These are phyloP conservation scores for Rafetus swinhoei DNA, from an alignment of 2,113 vertebrate species.

Conservation along the genomic window DNA sequence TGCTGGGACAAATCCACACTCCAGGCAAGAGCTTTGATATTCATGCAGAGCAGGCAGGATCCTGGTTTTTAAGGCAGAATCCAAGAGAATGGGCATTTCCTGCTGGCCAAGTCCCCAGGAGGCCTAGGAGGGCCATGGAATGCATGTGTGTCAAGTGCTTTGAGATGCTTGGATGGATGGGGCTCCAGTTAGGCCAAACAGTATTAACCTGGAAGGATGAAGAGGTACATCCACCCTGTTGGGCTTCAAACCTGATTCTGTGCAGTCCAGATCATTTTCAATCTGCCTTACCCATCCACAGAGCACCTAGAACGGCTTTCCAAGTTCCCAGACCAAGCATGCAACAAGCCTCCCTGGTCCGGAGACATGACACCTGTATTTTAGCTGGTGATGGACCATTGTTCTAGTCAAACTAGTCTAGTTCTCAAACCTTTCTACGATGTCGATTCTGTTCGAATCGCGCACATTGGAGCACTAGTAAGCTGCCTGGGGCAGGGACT, in stretches of 20 bases:
- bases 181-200: constrained; percentile 39
- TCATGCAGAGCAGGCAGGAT: no score
- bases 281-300: background rate
- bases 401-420: background rate
- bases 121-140: constrained; percentile 61
- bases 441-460: background rate
- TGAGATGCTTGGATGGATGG: background rate
- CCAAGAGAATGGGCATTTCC: background rate
- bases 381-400: background rate
- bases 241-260: background rate
- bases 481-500: background rate
- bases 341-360: background rate
- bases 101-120: constrained; percentile 48
- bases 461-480: background rate
- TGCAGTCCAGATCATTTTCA: accelerated
- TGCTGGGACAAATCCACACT: background rate
- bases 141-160: constrained; percentile 28
- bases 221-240: background rate
- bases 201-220: constrained; percentile 24
- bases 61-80: accelerated
- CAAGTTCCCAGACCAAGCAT: background rate
- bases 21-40: background rate
- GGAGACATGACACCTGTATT: background rate
- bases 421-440: background rate
- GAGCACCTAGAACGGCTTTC: background rate